These are phyloP conservation scores for Anseranas semipalmata DNA, from an alignment of 2,113 vertebrate species.

Conservation along the genomic window DNA sequence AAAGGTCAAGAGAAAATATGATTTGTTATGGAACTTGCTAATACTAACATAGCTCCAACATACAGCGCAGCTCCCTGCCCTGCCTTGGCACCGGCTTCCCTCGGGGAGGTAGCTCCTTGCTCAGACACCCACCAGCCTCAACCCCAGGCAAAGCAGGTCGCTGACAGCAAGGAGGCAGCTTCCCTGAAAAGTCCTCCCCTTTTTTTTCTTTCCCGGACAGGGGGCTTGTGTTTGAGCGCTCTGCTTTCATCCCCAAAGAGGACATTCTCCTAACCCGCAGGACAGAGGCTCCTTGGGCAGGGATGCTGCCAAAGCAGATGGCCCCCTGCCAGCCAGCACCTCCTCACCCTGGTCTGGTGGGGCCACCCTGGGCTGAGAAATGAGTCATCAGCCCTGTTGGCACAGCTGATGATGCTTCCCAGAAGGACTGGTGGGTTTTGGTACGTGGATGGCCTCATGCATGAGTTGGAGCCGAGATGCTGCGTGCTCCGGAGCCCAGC, in stretches of 20 bases:
- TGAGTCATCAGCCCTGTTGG: not conserved
- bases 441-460: not conserved
- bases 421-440: not conserved
- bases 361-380: not conserved
- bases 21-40: conserved; percentile 35
- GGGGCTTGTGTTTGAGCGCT: not conserved
- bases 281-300: not conserved
- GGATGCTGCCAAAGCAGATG: not conserved
- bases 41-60: not conserved
- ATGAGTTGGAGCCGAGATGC: accelerated
- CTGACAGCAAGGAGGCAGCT: not conserved
- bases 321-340: not conserved
- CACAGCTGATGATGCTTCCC: not conserved
- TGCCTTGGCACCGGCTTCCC: not conserved
- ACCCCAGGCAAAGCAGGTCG: not conserved
- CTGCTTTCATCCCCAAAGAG: not conserved
- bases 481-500: accelerated
- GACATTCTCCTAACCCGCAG: not conserved
- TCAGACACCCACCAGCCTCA: not conserved
- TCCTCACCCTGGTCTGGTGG: not conserved
- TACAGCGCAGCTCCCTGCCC: not conserved
- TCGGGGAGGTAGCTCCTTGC: not conserved
- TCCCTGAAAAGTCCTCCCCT: not conserved
- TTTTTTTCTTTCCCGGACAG: not conserved
- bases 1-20: conserved; percentile 54